phyloP scores from a whole-genome alignment of 1,140 invertebrate species.

The Chelonus insularis region DNA sequence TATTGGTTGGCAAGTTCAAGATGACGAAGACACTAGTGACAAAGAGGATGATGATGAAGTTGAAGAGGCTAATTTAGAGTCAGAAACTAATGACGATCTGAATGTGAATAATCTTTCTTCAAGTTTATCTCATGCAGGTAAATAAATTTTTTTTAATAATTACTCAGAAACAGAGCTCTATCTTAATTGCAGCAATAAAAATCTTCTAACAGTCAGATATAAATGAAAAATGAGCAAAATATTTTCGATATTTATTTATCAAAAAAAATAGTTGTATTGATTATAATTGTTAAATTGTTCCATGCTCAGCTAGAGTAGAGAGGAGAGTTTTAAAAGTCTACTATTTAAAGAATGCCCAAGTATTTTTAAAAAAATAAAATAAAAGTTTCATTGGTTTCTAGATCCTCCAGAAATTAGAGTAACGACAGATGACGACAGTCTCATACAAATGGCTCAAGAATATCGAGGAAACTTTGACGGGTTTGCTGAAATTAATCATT shows the following conservation, averaged over 20 bases:
- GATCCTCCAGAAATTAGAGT: conserved; percentile 26
- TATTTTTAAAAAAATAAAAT: too few species aligned
- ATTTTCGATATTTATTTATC: too few species aligned
- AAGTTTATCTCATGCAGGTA: not conserved
- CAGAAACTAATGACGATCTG: not conserved
- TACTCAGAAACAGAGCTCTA: too few species aligned
- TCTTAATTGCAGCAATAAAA: too few species aligned
- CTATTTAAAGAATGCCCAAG: too few species aligned
- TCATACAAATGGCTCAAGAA: conserved; percentile 29
- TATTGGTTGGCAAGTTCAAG: conserved; percentile 19
- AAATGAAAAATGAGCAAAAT: too few species aligned
- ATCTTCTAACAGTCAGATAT: too few species aligned
- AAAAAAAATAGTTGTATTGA: too few species aligned
- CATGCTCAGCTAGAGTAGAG: too few species aligned
- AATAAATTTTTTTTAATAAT: conserved; percentile 18
- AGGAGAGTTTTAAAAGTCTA: too few species aligned
- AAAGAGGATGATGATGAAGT: conserved; percentile 32
- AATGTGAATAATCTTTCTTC: not conserved
- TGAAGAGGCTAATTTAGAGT: conserved; percentile 20
- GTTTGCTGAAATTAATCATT: conserved; percentile 31
- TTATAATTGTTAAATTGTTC: too few species aligned
- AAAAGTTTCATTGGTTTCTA: not conserved
- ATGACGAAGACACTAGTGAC: conserved; percentile 24
- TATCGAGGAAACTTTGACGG: conserved; percentile 34
- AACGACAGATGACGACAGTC: conserved; percentile 23